phyloP scores from a whole-genome alignment of 2,113 vertebrate genomes.

The Ammodytes dubius region DNA sequence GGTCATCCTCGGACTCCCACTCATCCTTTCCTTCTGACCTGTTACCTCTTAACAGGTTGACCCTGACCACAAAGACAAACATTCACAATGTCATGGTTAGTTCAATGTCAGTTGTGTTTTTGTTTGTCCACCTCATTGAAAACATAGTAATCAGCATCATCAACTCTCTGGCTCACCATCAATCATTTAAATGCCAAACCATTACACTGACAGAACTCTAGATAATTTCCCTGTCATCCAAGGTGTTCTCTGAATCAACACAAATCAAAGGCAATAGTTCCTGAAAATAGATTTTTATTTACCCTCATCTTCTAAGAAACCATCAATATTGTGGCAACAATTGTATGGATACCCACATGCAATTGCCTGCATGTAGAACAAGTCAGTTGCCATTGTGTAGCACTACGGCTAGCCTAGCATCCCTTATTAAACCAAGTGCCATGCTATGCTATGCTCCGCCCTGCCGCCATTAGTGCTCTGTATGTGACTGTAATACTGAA shows the following conservation, averaged over 20 bases:
- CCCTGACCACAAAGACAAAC: slow-evolving; percentile 48
- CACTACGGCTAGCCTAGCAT: slow-evolving; percentile 50
- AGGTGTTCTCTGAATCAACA: slow-evolving; percentile 65
- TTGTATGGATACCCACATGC: slow-evolving; percentile 46
- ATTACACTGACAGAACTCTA: slow-evolving; percentile 85
- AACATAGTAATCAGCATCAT: slow-evolving; percentile 54
- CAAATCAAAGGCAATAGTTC: slow-evolving; percentile 37
- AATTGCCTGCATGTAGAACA: slow-evolving; percentile 19
- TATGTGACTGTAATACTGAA: slow-evolving; percentile 45
- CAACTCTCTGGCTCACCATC: slow-evolving; percentile 69
- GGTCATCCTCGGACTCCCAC: slow-evolving; percentile 38
- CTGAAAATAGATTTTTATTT: slow-evolving; percentile 14
- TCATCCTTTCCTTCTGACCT: slow-evolving; percentile 63
- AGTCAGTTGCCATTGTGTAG: slow-evolving; percentile 31
- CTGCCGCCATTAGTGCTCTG: slow-evolving; percentile 29
- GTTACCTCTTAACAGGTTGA: slow-evolving; percentile 52
- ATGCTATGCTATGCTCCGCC: slow-evolving; percentile 39
- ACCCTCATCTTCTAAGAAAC: slow-evolving; percentile 40
- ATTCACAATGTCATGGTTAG: slow-evolving; percentile 53
- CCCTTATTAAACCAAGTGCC: neutral
- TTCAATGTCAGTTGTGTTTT: slow-evolving; percentile 63
- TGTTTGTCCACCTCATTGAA: slow-evolving; percentile 53
- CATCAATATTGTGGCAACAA: slow-evolving; percentile 42
- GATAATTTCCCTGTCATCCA: slow-evolving; percentile 67
- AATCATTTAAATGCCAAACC: slow-evolving; percentile 76